These are phyloP conservation scores for Chaetura pelagica DNA, from an alignment of 2,113 vertebrate genomes.

Conservation along the genomic window DNA sequence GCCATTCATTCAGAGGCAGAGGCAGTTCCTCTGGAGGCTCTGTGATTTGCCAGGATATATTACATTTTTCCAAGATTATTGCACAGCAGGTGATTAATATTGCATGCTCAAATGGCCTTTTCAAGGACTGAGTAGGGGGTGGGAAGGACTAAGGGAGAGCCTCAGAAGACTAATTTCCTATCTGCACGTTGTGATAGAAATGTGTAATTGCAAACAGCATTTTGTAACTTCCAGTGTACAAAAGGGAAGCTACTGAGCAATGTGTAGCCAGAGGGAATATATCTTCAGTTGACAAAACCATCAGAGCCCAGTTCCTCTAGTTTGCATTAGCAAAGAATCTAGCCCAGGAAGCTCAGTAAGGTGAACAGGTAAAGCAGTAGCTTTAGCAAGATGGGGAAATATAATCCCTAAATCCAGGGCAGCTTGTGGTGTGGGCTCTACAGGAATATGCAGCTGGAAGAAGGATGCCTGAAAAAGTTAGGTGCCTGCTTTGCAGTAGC, in stretches of 20 bases:
- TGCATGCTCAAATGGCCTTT: conserved; percentile 45
- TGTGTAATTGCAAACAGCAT: conserved; percentile 6
- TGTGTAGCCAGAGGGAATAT: background rate
- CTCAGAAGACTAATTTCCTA: conserved; percentile 41
- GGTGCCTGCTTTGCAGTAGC: background rate
- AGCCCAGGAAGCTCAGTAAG: background rate
- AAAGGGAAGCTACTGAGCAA: background rate
- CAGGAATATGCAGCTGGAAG: background rate
- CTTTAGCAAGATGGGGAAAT: background rate
- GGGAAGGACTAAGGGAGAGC: background rate
- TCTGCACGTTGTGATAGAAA: conserved; percentile 23
- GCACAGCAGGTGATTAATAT: conserved; percentile 33
- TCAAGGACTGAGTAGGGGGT: background rate
- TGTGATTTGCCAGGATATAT: conserved; percentile 27
- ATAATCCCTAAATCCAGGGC: background rate
- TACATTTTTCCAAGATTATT: conserved; percentile 53
- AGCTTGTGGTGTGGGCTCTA: background rate
- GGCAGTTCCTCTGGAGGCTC: background rate
- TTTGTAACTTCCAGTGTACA: background rate
- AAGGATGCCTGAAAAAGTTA: background rate
- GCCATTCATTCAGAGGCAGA: conserved; percentile 21
- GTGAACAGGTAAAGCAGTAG: background rate
- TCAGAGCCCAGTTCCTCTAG: background rate
- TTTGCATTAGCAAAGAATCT: background rate
- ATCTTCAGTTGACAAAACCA: background rate